Conservation (phyloP, 2,113 vertebrate species). For the Myotis yumanensis region DNA sequence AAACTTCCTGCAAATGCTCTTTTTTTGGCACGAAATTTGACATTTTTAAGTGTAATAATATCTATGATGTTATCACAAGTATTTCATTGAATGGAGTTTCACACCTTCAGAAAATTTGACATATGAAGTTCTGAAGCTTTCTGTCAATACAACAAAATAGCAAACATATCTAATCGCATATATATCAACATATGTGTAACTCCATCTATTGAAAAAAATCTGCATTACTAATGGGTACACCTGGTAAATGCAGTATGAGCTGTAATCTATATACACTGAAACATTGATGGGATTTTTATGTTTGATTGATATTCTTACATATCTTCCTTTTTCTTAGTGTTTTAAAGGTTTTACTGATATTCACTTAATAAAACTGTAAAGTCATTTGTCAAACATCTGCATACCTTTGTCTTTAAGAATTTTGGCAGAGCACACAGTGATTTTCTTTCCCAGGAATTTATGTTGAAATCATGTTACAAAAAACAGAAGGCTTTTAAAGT, state of each 20-base stretch:
- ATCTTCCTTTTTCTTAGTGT: neutral
- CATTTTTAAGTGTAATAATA: too few species aligned
- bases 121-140: too few species aligned
- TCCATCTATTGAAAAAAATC: too few species aligned
- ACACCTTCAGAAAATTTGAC: too few species aligned
- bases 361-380: slow-evolving; percentile 18
- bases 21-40: too few species aligned
- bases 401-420: neutral
- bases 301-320: neutral
- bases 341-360: neutral
- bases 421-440: neutral
- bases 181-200: too few species aligned
- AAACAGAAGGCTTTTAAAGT: neutral
- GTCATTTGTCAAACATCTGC: neutral
- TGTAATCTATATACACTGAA: neutral
- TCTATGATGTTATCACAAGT: too few species aligned
- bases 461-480: neutral
- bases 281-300: neutral
- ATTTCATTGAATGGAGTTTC: too few species aligned
- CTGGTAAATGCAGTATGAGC: neutral
- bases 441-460: neutral
- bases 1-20: too few species aligned
- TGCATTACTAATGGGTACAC: too few species aligned
- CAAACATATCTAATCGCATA: too few species aligned
- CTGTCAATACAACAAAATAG: too few species aligned